Base-by-base conservation (phyloP, 2,888 invertebrate genomes). In the Drosophila cognata region DNA sequence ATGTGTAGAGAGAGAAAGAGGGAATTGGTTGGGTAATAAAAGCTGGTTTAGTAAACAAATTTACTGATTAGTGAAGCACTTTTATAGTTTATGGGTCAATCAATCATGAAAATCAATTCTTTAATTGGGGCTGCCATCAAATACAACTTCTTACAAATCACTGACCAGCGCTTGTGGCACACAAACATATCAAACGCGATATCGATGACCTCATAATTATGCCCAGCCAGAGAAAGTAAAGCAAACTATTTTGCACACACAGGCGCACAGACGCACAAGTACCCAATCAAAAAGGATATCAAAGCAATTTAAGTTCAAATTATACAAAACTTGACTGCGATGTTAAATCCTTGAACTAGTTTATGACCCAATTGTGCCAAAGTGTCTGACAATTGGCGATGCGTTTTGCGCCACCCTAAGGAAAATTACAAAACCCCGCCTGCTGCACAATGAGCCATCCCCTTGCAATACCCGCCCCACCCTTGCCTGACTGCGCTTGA, bases 281-380 rank as follows among this genome's bases (percentile, higher is more conserved):
- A 41, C 5, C 33, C 70, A 75, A 75, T 76, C 71, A 51, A 52
- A 75, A 76, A 59, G 58, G 43, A 61, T 70, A 70, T 58, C 70
- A 60, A 46, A 38, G 36, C 70, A 43, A 69, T 69, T 69, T 69
- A 46, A 68, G 41, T 61, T 67, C 55, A 71, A 66, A 64, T 72
- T 69, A 77, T 61, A 62, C 38, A 53, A 66, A 74, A 75, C 50
- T 75, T 76, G 71, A 63, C 63, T 66, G 50, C 48, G 38, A 21
- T 41, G 21, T 28, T 6, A 61, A 58, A 81, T 87, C 88, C 88
- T 90, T 88, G 88, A 77, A 76, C 89, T 84, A 82, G 71, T 90
- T 88, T 89, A 59, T 88, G 88, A 90, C 89, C 88, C 89, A 89
- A 88, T 90, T 88, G 81, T 90, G 90, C 85, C 88, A 88, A 88